These are phyloP conservation scores for Arctocebus calabarensis DNA, from an alignment of 2,797 vertebrate species.

Conservation along the genomic window DNA sequence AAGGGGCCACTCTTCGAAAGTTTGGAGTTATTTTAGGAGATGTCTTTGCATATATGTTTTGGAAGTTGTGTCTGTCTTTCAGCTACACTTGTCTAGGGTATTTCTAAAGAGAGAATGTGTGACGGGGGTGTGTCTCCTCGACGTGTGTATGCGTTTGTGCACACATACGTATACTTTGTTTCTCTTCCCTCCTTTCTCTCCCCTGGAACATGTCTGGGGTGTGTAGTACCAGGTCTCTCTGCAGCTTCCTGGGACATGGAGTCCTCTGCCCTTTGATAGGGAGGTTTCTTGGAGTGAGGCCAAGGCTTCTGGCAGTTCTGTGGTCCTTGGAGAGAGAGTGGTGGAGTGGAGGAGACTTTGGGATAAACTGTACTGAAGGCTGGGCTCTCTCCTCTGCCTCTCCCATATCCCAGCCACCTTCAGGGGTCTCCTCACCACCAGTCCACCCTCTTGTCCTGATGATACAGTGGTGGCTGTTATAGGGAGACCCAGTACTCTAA, in stretches of 20 bases:
- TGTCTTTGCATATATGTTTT: neutral
- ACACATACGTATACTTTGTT: accelerated
- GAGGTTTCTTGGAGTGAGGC: constrained; percentile 63
- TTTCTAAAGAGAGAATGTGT: neutral
- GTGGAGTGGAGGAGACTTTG: neutral
- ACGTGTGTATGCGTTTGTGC: neutral
- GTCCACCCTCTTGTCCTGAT: neutral
- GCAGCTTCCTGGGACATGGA: constrained; percentile 59
- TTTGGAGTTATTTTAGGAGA: neutral
- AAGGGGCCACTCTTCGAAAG: neutral
- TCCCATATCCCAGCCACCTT: neutral
- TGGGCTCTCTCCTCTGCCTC: neutral
- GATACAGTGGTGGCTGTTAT: neutral
- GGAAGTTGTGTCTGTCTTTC: neutral
- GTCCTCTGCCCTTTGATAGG: constrained; percentile 68
- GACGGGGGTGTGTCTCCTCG: neutral
- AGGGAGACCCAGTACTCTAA: neutral
- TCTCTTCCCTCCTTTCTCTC: constrained; percentile 3
- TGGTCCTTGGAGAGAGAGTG: constrained; percentile 63
- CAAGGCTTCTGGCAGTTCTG: constrained; percentile 57
- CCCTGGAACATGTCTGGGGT: constrained; percentile 34
- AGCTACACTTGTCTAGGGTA: neutral
- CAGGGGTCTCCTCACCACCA: neutral
- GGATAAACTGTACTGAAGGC: neutral
- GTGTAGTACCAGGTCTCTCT: constrained; percentile 55